A percentile compares a stretch with the other conserved stretches of the same genome.
Evolutionary conservation across 2,888 invertebrate genomes (phyloP).

Genomic region (Microplitis manilae): DNA sequence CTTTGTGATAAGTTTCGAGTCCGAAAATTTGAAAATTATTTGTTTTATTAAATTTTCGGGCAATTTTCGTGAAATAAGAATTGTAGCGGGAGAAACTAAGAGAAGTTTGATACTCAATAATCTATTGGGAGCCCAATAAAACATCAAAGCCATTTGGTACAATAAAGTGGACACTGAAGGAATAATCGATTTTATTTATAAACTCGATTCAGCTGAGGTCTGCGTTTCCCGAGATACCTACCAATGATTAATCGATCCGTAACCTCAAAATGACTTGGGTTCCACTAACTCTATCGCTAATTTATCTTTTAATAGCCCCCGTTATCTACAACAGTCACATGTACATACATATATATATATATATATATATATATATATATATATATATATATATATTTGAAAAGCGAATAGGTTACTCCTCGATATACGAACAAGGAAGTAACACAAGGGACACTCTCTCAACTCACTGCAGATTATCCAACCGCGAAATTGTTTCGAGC

Average conservation of each 20-base stretch:
- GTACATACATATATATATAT: background rate
- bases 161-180: background rate
- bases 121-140: background rate
- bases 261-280: background rate
- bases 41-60: no score
- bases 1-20: no score
- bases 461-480: background rate
- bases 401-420: background rate
- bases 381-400: background rate
- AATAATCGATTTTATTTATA: slow-evolving; percentile 1
- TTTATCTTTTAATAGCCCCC: background rate
- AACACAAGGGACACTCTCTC: background rate
- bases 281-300: background rate
- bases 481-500: background rate
- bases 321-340: background rate
- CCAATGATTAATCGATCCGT: background rate
- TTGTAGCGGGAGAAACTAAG: no score
- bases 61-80: no score
- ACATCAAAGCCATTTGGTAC: background rate
- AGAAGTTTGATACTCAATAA: background rate
- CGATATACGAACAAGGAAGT: background rate
- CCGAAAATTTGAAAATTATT: no score
- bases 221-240: background rate
- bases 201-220: background rate
- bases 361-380: no score